Evolutionary conservation across 2,113 vertebrate genomes (phyloP).

Genomic region (Eurystomus gularis): DNA sequence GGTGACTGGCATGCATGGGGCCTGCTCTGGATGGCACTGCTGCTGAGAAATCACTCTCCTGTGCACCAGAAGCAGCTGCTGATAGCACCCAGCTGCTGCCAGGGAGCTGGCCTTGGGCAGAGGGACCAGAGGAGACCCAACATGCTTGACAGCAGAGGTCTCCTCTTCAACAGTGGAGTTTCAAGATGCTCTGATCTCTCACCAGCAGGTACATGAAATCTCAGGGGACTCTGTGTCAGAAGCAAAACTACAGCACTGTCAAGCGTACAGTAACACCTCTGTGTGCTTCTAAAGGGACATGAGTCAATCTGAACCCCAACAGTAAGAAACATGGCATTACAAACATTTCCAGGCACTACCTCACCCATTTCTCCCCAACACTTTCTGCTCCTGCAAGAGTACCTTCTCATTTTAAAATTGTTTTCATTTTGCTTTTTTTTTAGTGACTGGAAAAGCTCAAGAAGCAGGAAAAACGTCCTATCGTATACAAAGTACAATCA

Average conservation of each 20-base stretch:
- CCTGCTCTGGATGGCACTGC: neutral
- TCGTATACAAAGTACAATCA: conserved; percentile 4
- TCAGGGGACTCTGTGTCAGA: neutral
- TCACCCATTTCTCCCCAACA: neutral
- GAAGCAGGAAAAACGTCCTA: neutral
- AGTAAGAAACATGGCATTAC: neutral
- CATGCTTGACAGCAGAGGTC: accelerated
- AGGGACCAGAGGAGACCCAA: neutral
- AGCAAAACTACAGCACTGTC: neutral
- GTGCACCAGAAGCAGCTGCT: neutral
- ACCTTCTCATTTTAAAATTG: neutral
- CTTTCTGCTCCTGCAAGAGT: neutral
- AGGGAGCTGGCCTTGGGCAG: accelerated
- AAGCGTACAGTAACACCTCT: neutral
- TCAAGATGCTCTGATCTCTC: neutral
- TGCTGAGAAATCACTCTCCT: neutral
- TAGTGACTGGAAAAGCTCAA: neutral
- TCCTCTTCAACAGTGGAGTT: neutral
- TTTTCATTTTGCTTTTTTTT: neutral
- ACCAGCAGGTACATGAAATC: neutral
- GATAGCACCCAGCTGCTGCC: neutral
- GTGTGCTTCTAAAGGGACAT: neutral
- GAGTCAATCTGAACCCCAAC: neutral
- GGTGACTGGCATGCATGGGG: neutral
- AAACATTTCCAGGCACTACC: neutral